phyloP scores from a whole-genome alignment of 2,113 vertebrate species.

The Leiothrix lutea region DNA sequence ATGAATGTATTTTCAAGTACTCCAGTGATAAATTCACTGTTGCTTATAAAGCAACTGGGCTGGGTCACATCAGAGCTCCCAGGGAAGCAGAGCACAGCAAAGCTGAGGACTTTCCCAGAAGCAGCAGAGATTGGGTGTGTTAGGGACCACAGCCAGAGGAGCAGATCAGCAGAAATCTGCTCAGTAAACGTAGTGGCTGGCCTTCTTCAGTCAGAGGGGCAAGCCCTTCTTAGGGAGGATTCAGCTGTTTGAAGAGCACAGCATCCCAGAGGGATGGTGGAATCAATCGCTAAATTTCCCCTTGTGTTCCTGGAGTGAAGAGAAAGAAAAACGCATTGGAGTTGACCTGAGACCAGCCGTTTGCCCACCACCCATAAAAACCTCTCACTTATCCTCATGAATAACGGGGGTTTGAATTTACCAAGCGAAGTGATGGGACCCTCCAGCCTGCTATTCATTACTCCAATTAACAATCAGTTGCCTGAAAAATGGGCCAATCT shows the following conservation, averaged over 20 bases:
- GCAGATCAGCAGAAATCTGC: neutral
- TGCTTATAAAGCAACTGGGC: neutral
- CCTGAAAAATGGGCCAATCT: constrained; percentile 85
- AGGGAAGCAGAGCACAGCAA: neutral
- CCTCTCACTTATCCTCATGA: constrained; percentile 38
- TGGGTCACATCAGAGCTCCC: neutral
- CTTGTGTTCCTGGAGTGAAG: neutral
- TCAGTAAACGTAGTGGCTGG: neutral
- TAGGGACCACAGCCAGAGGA: neutral
- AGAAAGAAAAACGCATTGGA: neutral
- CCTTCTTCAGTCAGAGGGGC: neutral
- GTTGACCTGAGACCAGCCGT: constrained; percentile 59
- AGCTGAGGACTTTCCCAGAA: neutral
- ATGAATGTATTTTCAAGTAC: neutral
- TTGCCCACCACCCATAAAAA: constrained; percentile 30
- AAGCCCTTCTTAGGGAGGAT: fast-evolving
- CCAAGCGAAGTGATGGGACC: constrained; percentile 66
- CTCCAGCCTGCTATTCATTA: constrained; percentile 80
- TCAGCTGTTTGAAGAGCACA: neutral
- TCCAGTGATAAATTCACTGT: neutral
- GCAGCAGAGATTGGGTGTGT: neutral
- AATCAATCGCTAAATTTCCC: neutral
- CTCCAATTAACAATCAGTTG: constrained; percentile 83
- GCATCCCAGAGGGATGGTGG: neutral
- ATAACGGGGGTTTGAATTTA: constrained; percentile 76